phyloP scores from a whole-genome alignment of 53 echinoderm and acorn worm genomes.

The Henricia sp. region DNA sequence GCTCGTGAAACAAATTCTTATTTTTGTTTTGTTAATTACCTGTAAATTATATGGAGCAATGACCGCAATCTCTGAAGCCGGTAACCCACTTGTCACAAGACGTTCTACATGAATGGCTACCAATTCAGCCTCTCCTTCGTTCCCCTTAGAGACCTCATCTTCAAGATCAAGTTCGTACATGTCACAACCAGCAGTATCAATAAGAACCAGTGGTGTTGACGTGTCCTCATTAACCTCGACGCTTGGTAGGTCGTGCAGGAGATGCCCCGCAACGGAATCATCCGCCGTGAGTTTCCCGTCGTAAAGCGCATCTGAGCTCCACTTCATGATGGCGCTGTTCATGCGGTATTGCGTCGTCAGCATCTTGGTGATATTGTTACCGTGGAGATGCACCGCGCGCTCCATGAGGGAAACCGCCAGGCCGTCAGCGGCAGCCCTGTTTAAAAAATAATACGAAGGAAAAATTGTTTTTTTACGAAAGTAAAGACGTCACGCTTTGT shows the following conservation, averaged over 20 bases:
- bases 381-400: conserved; percentile 82
- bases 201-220: conserved; percentile 68
- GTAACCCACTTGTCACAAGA: conserved; percentile 71
- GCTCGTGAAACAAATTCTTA: too few species aligned
- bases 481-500: too few species aligned
- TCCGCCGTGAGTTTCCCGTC: conserved; percentile 73
- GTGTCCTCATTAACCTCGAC: conserved; percentile 85
- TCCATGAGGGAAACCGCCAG: conserved; percentile 93
- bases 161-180: conserved; percentile 78
- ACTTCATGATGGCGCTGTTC: conserved; percentile 90
- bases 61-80: conserved; percentile 79
- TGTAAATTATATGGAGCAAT: conserved; percentile 97
- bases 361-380: conserved; percentile 80
- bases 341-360: conserved; percentile 95
- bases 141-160: conserved; percentile 83
- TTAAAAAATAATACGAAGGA: not conserved
- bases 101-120: conserved; percentile 75
- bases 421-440: conserved; percentile 86
- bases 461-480: too few species aligned
- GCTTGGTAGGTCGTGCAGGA: conserved; percentile 76
- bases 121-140: conserved; percentile 95
- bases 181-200: conserved; percentile 93
- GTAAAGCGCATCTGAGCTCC: conserved; percentile 92
- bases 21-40: too few species aligned
- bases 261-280: conserved; percentile 76